phyloP scores from a whole-genome alignment of 2,888 invertebrate genomes.

The Nebria brevicollis region DNA sequence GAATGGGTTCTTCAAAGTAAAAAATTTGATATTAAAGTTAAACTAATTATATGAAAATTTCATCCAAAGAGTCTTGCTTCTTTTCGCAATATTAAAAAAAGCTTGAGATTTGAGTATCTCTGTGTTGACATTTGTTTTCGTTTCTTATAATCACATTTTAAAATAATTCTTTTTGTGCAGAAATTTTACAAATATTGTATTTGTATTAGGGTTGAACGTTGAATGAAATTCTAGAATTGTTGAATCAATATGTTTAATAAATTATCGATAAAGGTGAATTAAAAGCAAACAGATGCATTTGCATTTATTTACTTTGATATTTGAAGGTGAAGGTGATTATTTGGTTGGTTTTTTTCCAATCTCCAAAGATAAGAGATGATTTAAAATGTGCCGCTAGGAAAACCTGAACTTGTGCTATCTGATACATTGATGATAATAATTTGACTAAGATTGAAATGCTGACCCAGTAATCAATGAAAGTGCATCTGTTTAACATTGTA shows the following conservation, averaged over 20 bases:
- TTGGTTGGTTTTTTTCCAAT: background rate
- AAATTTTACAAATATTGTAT: too few relatives aligned
- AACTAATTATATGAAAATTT: background rate
- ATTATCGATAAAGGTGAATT: constrained; percentile 5
- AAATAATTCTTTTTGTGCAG: too few relatives aligned
- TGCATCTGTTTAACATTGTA: constrained; percentile 23
- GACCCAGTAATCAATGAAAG: constrained; percentile 42
- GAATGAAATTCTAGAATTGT: too few relatives aligned
- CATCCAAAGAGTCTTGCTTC: background rate
- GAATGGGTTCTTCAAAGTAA: constrained; percentile 1
- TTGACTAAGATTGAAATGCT: constrained; percentile 21
- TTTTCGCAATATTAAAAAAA: background rate
- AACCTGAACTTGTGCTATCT: background rate
- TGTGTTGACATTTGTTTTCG: background rate
- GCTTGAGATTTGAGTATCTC: background rate
- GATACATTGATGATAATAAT: constrained; percentile 2
- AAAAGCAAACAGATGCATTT: background rate
- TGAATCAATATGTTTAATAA: too few relatives aligned
- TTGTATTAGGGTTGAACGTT: too few relatives aligned
- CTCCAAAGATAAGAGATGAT: constrained; percentile 22
- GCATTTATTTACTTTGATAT: background rate
- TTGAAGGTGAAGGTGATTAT: background rate
- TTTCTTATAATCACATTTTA: too few relatives aligned
- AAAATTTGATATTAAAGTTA: background rate
- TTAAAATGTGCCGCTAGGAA: background rate